phyloP scores from a whole-genome alignment of 2,888 invertebrate genomes.

The Drosophila eohydei region DNA sequence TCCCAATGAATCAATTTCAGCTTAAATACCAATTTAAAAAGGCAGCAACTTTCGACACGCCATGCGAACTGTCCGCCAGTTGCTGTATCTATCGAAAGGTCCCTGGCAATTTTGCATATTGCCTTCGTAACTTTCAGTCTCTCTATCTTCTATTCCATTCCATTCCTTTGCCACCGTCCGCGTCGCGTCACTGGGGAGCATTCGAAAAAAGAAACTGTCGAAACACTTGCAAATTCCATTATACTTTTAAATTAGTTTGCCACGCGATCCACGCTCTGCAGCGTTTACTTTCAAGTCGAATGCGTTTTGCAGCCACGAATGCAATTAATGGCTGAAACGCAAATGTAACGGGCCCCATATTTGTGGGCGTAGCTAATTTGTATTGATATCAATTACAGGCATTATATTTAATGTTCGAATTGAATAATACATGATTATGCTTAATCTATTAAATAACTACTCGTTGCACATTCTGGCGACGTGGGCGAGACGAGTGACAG shows the following conservation, averaged over 20 bases:
- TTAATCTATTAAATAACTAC: constrained; percentile 29
- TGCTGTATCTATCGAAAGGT: constrained; percentile 37
- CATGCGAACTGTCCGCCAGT: constrained; percentile 52
- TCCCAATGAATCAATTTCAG: constrained; percentile 76
- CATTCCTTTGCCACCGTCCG: not conserved
- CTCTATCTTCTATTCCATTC: not conserved
- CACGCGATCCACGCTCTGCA: constrained; percentile 12
- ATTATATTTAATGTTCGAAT: constrained; percentile 36
- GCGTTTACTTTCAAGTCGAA: constrained; percentile 8
- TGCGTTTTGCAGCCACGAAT: constrained; percentile 31
- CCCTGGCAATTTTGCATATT: constrained; percentile 67
- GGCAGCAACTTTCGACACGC: constrained; percentile 69
- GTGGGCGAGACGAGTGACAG: constrained; percentile 4
- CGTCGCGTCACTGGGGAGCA: constrained; percentile 20
- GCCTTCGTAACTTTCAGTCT: constrained; percentile 29
- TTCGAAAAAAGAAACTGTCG: constrained; percentile 34
- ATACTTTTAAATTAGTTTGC: constrained; percentile 77
- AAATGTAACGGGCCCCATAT: constrained; percentile 37
- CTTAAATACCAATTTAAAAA: constrained; percentile 76
- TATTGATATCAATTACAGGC: constrained; percentile 31
- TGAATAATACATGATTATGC: constrained; percentile 35
- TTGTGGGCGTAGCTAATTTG: constrained; percentile 15
- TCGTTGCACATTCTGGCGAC: constrained; percentile 2
- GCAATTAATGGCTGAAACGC: constrained; percentile 59
- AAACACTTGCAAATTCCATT: constrained; percentile 68